Base-by-base conservation (phyloP, 2,797 vertebrate species). In the Notamacropus eugenii region DNA sequence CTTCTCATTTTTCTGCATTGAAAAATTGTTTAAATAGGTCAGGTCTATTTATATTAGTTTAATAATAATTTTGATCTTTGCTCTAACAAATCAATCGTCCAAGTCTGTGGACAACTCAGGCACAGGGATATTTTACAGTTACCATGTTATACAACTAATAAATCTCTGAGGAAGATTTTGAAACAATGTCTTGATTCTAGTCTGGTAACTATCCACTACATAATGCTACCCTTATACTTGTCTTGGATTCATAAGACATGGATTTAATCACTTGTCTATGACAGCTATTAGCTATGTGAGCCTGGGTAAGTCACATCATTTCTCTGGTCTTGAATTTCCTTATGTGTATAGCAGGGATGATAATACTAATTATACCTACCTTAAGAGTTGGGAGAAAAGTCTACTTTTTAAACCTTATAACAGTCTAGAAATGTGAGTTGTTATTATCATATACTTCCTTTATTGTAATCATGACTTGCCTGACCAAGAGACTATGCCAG, bases 281-380 rank as follows among this genome's bases (percentile, higher is more conserved):
- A 46, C 40, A 87, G 40, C 6, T 67, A 5, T 67, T 67, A 67
- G 59, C 31, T 87, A 3, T 50, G 40, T 27, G 40, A 46, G 14
- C 40, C 13, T 87, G 34, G 16, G 31, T 0, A 46, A 29, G 24
- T 92, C 4, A 14, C 5, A 46, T 95, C 90, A 55, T 40, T 9
- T 52, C 29, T 92, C 82, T 59, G 34, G 91, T 90, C 57, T 90
- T 96, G 92, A 34, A 62, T n/a, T 31, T 92, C 31, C 22, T 31
- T n/a, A 34, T 54, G 90, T 95, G 54, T 96, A 58, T 90, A 67
- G 67, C 54, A 58, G 90, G 4, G 14, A 12, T 46, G 55, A 87
- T n/a, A 29, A 87, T 50, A 46, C 46, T 12, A 24, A 46, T 13
- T 82, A 8, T 82, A 46, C 22, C 1, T 87, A 50, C 40, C 24